Conservation (phyloP, 2,113 vertebrate species). For the Callorhinus ursinus region DNA sequence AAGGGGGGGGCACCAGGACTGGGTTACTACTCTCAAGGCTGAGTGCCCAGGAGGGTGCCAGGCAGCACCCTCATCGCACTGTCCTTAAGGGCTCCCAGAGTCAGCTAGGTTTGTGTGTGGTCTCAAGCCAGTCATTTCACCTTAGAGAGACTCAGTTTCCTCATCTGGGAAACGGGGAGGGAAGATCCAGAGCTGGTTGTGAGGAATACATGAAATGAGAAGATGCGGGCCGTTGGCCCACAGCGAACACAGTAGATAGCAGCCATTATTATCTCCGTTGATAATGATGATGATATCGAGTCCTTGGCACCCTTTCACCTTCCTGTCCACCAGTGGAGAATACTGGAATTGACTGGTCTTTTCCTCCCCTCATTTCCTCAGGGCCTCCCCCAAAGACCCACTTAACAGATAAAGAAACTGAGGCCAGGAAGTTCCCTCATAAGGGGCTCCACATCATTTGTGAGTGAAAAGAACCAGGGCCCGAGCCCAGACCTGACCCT, state of each 20-base stretch:
- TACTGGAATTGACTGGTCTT: neutral
- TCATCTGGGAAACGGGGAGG: slow-evolving; percentile 25
- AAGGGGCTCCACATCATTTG: neutral
- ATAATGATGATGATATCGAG: neutral
- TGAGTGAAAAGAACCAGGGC: neutral
- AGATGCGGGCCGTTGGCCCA: neutral
- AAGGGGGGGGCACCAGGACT: neutral
- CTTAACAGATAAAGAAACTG: neutral
- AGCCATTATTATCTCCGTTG: neutral
- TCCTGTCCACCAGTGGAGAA: neutral
- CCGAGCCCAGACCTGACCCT: neutral
- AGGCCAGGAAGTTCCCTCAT: neutral
- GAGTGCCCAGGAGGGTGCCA: slow-evolving; percentile 71
- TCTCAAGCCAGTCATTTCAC: slow-evolving; percentile 35
- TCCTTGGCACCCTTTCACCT: neutral
- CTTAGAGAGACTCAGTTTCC: slow-evolving; percentile 44
- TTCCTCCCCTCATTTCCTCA: neutral
- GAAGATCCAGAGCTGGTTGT: neutral
- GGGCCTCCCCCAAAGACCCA: neutral
- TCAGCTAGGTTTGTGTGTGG: slow-evolving; percentile 28
- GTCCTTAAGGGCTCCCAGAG: slow-evolving; percentile 43
- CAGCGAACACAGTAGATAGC: neutral
- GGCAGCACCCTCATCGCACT: slow-evolving; percentile 43
- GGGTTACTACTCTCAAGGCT: slow-evolving; percentile 67
- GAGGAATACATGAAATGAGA: neutral